phyloP scores from a whole-genome alignment of 2,113 vertebrate genomes.

The Sardina pilchardus region DNA sequence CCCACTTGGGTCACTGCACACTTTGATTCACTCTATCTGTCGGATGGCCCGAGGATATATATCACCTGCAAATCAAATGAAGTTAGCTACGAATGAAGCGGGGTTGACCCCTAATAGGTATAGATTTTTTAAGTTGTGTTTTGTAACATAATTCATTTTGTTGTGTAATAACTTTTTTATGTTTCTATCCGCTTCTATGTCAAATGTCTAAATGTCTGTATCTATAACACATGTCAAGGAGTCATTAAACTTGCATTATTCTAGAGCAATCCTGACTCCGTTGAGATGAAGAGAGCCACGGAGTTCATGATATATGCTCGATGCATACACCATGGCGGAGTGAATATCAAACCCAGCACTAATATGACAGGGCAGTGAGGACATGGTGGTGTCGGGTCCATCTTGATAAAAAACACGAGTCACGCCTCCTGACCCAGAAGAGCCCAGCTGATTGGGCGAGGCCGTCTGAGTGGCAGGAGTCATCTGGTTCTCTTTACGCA shows the following conservation, averaged over 20 bases:
- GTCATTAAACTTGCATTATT: neutral
- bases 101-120: neutral
- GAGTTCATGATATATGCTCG: neutral
- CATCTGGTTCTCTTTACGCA: conserved; percentile 41
- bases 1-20: conserved; percentile 55
- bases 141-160: neutral
- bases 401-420: conserved; percentile 23
- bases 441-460: conserved; percentile 2
- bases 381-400: neutral
- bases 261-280: neutral
- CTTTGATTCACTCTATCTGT: conserved; percentile 59
- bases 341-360: neutral
- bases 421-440: neutral
- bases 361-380: neutral
- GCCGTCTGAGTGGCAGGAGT: conserved; percentile 4
- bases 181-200: neutral
- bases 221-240: neutral
- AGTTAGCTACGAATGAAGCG: neutral
- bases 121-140: neutral
- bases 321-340: neutral
- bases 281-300: neutral
- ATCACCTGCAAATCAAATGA: conserved; percentile 21
- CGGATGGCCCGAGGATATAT: conserved; percentile 30
- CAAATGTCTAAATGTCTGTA: neutral
- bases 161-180: neutral